Conservation (phyloP, 1,140 invertebrate genomes). For the Muscidifurax raptorellus region DNA sequence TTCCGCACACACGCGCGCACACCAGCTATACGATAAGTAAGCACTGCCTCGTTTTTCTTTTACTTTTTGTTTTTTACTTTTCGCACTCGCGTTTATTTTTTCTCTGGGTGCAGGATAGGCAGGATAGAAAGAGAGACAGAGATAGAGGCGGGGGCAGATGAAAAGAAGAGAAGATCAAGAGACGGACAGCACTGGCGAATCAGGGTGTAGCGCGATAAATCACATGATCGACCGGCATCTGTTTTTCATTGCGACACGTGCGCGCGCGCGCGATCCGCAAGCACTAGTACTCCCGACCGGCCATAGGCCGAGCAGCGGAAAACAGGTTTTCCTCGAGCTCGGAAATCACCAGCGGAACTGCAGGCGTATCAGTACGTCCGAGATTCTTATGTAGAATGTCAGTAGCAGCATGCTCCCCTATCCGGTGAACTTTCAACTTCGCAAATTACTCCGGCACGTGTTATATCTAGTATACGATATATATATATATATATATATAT, state of each 20-base stretch:
- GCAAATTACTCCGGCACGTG: no score
- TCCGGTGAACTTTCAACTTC: no score
- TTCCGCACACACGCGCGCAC: constrained; percentile 18
- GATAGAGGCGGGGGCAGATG: not conserved
- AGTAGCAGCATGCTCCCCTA: constrained; percentile 24
- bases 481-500: no score
- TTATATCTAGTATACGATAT: no score
- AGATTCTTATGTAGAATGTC: constrained; percentile 28
- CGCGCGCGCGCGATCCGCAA: not conserved
- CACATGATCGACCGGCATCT: constrained; percentile 32
- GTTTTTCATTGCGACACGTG: constrained; percentile 17
- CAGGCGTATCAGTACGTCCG: constrained; percentile 8
- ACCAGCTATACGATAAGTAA: not conserved
- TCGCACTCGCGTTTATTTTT: not conserved
- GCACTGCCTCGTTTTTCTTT: not conserved
- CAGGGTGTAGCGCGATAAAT: constrained; percentile 15
- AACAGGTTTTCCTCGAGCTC: not conserved
- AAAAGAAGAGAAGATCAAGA: not conserved
- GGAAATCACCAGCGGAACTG: constrained; percentile 28
- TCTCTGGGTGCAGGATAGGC: not conserved
- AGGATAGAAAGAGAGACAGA: not conserved
- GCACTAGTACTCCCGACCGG: not conserved
- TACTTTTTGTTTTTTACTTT: not conserved
- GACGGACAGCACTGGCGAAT: not conserved
- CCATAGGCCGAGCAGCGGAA: no score